phyloP scores from a whole-genome alignment of 2,888 invertebrate genomes.

The Ceriagrion tenellum region DNA sequence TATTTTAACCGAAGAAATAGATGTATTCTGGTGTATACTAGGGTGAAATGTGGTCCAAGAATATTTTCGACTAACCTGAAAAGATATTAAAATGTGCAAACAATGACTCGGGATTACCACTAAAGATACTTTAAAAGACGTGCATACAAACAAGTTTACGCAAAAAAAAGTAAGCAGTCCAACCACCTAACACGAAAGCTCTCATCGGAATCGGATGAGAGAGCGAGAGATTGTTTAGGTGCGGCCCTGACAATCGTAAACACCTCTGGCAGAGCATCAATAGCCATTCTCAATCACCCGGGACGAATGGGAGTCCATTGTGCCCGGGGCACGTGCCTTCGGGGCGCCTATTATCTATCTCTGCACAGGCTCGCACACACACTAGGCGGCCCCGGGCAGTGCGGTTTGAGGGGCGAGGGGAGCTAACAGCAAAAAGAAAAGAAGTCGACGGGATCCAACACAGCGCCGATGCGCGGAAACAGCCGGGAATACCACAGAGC shows the following conservation, averaged over 20 bases:
- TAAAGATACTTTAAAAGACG: too few species aligned
- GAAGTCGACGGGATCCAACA: neutral
- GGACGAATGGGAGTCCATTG: neutral
- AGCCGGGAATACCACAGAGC: neutral
- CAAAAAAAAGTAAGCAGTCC: neutral
- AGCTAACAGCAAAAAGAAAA: neutral
- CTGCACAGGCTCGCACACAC: neutral
- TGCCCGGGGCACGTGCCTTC: neutral
- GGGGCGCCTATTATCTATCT: neutral
- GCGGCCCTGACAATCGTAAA: neutral
- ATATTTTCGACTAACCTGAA: too few species aligned
- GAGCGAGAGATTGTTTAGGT: neutral
- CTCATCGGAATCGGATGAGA: neutral
- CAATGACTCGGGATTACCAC: too few species aligned
- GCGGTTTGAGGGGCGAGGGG: neutral
- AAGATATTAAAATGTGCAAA: too few species aligned
- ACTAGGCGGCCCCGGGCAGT: neutral
- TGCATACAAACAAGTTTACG: too few species aligned
- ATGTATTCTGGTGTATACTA: too few species aligned
- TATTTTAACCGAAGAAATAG: too few species aligned
- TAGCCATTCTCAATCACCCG: neutral
- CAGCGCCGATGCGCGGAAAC: neutral
- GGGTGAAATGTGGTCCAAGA: too few species aligned
- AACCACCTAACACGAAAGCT: neutral
- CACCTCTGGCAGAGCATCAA: neutral